These are phyloP conservation scores for Lytechinus pictus DNA, from an alignment of 35 echinoderm and acorn worm species.

Conservation along the genomic window DNA sequence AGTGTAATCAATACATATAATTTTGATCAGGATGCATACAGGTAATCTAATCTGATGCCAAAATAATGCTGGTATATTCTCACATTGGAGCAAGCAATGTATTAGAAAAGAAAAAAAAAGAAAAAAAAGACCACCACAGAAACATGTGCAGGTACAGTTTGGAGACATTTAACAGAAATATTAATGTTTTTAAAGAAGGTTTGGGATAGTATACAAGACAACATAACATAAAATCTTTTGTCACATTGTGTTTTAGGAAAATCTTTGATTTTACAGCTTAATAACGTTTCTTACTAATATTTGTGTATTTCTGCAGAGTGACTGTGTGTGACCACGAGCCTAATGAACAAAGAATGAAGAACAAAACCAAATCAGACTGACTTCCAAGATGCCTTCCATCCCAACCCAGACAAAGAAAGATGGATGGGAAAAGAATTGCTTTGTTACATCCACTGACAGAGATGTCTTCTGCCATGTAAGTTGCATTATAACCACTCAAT, in stretches of 20 bases:
- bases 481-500: neutral
- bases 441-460: conserved; percentile 1
- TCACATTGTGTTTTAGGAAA: too few species aligned
- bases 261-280: neutral
- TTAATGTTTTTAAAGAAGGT: too few species aligned
- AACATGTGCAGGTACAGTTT: too few species aligned
- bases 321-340: neutral
- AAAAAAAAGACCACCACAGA: neutral
- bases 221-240: too few species aligned
- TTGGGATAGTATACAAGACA: too few species aligned
- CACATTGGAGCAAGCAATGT: neutral
- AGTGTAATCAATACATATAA: too few species aligned
- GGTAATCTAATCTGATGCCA: neutral
- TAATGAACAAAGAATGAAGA: neutral
- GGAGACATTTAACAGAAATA: too few species aligned
- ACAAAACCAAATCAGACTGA: neutral
- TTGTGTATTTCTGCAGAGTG: neutral
- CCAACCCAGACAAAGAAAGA: neutral
- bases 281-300: neutral
- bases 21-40: neutral
- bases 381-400: neutral
- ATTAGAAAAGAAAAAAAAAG: neutral
- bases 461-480: neutral
- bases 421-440: neutral
- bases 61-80: neutral